Evolutionary conservation across 1,140 invertebrate genomes (phyloP).

Genomic region (Patella vulgata): DNA sequence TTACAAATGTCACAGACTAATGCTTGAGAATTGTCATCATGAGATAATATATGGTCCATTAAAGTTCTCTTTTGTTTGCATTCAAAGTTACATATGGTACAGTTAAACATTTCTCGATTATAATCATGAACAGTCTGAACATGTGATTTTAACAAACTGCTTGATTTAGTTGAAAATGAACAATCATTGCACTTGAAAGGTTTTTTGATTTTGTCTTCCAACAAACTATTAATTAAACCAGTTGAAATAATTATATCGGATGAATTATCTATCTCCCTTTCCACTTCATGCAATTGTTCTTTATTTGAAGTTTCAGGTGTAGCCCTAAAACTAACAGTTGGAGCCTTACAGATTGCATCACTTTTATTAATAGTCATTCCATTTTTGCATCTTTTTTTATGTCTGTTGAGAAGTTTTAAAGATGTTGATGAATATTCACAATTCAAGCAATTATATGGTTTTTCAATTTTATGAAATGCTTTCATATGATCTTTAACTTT

Average conservation of each 20-base stretch:
- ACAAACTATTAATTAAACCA: background rate
- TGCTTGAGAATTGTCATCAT: background rate
- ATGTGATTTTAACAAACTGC: conserved; percentile 14
- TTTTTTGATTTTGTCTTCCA: conserved; percentile 8
- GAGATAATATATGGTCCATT: conserved; percentile 8
- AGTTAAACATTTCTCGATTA: conserved; percentile 17
- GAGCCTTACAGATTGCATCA: no score
- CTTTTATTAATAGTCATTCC: no score
- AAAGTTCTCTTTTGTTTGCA: conserved; percentile 27
- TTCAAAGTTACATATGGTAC: conserved; percentile 20
- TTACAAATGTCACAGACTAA: conserved; percentile 29
- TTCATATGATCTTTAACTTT: conserved; percentile 21
- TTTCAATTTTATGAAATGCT: conserved; percentile 11
- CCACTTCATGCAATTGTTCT: no score
- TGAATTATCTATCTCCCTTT: no score
- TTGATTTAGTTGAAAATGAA: background rate
- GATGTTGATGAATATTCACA: conserved; percentile 15
- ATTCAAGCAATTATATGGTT: conserved; percentile 7
- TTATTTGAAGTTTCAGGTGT: no score
- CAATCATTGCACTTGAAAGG: conserved; percentile 11
- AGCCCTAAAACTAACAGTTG: no score
- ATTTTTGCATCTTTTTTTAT: conserved; percentile 7
- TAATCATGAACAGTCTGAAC: conserved; percentile 17
- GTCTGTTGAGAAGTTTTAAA: conserved; percentile 13
- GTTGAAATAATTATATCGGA: no score